These are phyloP conservation scores for Styela plicata DNA, from an alignment of 23 tunicate species.

Conservation along the genomic window DNA sequence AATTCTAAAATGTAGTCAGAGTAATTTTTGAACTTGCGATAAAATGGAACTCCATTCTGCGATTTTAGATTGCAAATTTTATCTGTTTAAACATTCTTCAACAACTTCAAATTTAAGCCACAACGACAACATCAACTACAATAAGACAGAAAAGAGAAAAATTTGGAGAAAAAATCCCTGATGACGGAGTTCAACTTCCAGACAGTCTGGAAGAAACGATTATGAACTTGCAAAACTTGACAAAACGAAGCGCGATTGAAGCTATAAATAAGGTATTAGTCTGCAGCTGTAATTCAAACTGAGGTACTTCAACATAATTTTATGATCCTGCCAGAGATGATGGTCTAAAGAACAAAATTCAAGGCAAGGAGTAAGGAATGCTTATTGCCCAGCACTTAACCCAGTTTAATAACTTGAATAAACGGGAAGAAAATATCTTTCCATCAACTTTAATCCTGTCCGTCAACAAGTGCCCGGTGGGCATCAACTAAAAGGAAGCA, in stretches of 20 bases:
- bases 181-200: conserved; percentile 21
- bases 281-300: no score
- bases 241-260: conserved; percentile 5
- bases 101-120: background rate
- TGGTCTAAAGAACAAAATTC: no score
- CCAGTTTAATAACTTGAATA: no score
- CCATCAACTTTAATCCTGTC: no score
- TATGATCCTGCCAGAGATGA: no score
- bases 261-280: background rate
- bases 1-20: background rate
- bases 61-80: background rate
- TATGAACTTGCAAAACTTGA: background rate
- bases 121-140: background rate
- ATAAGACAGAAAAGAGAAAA: background rate
- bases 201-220: background rate
- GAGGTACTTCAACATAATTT: no score
- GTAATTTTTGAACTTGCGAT: conserved; percentile 4
- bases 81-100: background rate
- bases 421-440: no score
- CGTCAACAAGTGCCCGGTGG: no score
- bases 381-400: no score
- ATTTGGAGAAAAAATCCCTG: conserved; percentile 38
- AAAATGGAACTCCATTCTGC: no score
- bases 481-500: no score
- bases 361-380: no score